Percentiles rank a stretch among this genome's conserved stretches.
Conservation (phyloP, 2,888 invertebrate species). For the Sphinx pinastri region DNA sequence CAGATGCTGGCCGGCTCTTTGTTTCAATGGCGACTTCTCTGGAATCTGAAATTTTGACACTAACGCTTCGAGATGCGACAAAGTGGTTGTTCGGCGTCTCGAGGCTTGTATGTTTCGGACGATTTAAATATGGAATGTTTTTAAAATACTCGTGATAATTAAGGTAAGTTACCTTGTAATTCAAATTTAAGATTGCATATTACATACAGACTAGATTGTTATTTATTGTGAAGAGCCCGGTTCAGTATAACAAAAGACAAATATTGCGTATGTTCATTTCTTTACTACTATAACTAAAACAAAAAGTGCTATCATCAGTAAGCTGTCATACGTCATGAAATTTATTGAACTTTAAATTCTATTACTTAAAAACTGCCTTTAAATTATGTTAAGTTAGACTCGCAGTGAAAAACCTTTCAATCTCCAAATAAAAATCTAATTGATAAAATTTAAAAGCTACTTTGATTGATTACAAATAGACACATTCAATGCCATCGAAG, state of each 20-base stretch:
- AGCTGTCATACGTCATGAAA: too few relatives aligned
- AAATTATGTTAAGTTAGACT: too few relatives aligned
- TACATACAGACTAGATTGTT: neutral
- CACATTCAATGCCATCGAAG: slow-evolving; percentile 12
- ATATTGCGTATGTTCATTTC: neutral
- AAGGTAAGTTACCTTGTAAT: neutral
- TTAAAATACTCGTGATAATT: neutral
- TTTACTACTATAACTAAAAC: neutral
- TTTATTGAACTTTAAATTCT: too few relatives aligned
- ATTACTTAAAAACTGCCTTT: too few relatives aligned
- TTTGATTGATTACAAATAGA: slow-evolving; percentile 8
- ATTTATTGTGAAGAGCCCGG: too few relatives aligned
- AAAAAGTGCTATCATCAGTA: neutral
- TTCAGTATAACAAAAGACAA: too few relatives aligned
- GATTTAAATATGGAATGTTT: neutral
- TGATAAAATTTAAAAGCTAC: neutral
- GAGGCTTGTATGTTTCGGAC: too few relatives aligned
- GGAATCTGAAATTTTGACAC: slow-evolving; percentile 57
- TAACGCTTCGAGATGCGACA: slow-evolving; percentile 37
- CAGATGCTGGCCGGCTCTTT: slow-evolving; percentile 71
- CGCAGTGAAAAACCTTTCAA: too few relatives aligned
- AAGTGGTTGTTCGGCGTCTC: neutral
- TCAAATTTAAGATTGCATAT: neutral
- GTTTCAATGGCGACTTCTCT: slow-evolving; percentile 58
- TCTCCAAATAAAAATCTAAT: neutral